Evolutionary conservation across 2,797 vertebrate genomes (phyloP).

Genomic region (Carcharodon carcharias): DNA sequence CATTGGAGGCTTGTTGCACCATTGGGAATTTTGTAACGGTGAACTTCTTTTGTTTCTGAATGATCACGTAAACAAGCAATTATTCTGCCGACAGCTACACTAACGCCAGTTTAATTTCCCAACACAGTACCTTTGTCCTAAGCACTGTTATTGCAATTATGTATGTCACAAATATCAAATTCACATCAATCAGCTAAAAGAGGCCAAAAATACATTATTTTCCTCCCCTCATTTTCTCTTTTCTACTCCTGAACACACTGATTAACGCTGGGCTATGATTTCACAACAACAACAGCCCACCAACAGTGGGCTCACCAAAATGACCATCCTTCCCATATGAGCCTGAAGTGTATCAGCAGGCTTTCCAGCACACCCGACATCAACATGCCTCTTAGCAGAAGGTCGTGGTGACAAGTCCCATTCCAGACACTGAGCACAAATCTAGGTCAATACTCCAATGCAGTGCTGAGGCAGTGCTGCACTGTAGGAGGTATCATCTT

Average conservation of each 20-base stretch:
- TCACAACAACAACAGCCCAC: not conserved
- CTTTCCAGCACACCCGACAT: not conserved
- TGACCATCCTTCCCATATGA: not conserved
- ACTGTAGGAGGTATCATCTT: not conserved
- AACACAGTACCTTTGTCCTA: not conserved
- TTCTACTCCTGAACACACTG: not conserved
- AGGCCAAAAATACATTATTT: not conserved
- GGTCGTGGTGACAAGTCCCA: not conserved
- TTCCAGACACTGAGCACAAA: not conserved
- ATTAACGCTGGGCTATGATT: not conserved
- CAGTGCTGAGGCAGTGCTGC: not conserved
- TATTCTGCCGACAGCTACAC: slow-evolving; percentile 11
- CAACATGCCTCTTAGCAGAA: not conserved
- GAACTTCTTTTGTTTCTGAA: not conserved
- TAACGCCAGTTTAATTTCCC: not conserved
- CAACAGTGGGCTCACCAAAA: not conserved
- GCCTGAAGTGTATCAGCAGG: not conserved
- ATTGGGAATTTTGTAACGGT: not conserved
- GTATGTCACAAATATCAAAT: not conserved
- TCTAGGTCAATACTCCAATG: no score
- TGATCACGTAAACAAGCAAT: slow-evolving; percentile 21
- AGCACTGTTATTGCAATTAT: slow-evolving; percentile 4
- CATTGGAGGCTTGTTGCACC: not conserved
- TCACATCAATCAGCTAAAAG: not conserved
- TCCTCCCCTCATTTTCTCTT: not conserved